Percentiles rank a stretch among this genome's conserved stretches.
phyloP scores from a whole-genome alignment of 2,888 invertebrate species.

The Diplazon laetatorius region DNA sequence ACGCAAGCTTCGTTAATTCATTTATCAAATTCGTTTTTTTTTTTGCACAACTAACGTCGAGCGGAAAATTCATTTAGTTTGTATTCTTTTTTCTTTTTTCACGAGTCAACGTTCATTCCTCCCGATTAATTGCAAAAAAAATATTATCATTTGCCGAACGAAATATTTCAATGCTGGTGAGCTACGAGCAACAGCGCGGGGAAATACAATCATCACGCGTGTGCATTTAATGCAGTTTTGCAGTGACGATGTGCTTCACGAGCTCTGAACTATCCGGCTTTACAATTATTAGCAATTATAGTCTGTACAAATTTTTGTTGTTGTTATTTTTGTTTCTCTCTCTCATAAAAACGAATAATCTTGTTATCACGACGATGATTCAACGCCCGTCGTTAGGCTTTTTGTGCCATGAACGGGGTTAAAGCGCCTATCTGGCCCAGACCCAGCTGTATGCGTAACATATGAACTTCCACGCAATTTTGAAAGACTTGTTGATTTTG shows the following conservation, averaged over 20 bases:
- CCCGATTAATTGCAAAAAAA: constrained; percentile 12
- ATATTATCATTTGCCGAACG: constrained; percentile 11
- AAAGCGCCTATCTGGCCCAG: constrained; percentile 82
- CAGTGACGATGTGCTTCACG: constrained; percentile 25
- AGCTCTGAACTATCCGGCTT: constrained; percentile 26
- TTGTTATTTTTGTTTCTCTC: constrained; percentile 1
- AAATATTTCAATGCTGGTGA: constrained; percentile 10
- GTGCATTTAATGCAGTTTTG: constrained; percentile 54
- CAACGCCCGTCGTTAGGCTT: constrained; percentile 72
- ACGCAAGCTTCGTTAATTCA: constrained; percentile 16
- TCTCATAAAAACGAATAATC: constrained; percentile 30
- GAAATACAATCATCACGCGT: background rate
- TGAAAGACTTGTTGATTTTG: constrained; percentile 91
- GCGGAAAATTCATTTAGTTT: background rate
- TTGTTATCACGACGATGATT: background rate
- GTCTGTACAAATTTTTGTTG: constrained; percentile 58
- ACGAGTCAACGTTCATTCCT: background rate
- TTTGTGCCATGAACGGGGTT: constrained; percentile 80
- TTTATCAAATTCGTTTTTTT: constrained; percentile 32
- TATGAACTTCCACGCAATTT: constrained; percentile 94
- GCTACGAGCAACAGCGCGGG: constrained; percentile 1
- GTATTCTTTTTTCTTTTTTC: background rate
- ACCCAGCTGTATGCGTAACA: constrained; percentile 94
- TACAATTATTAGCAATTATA: constrained; percentile 45
- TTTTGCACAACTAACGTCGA: background rate